phyloP scores from a whole-genome alignment of 2,113 vertebrate genomes.

The Pseudopodoces humilis region DNA sequence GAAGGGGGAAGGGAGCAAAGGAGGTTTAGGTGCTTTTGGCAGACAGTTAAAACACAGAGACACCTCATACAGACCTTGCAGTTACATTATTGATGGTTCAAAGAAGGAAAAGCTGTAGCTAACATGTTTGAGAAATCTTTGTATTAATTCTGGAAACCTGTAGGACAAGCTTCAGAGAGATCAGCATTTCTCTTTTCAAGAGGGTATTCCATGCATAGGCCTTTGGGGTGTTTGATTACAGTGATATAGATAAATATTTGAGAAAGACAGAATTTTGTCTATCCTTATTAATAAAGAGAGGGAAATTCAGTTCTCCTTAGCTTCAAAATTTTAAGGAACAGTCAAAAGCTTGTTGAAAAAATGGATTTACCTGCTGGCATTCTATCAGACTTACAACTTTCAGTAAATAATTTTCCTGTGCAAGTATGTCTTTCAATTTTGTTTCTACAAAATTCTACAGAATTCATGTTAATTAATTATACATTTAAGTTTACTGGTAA shows the following conservation, averaged over 20 bases:
- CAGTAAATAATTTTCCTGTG: not conserved
- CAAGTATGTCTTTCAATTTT: not conserved
- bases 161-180: not conserved
- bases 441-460: not conserved
- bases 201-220: too few relatives aligned
- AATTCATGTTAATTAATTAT: not conserved
- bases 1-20: not conserved
- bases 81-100: not conserved
- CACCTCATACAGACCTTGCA: fast-evolving
- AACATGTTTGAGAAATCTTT: not conserved
- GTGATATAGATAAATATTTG: not conserved
- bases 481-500: not conserved
- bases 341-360: not conserved
- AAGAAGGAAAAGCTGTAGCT: not conserved
- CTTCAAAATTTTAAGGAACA: not conserved
- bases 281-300: not conserved
- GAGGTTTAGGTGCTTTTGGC: not conserved
- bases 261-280: not conserved
- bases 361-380: not conserved
- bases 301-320: not conserved
- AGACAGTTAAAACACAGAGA: not conserved
- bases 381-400: not conserved
- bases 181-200: not conserved
- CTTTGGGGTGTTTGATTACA: not conserved
- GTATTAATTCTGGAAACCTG: not conserved